A percentile compares a stretch with the other conserved stretches of the same genome.
Conservation (phyloP, 2,797 vertebrate genomes). For the Sparus aurata region DNA sequence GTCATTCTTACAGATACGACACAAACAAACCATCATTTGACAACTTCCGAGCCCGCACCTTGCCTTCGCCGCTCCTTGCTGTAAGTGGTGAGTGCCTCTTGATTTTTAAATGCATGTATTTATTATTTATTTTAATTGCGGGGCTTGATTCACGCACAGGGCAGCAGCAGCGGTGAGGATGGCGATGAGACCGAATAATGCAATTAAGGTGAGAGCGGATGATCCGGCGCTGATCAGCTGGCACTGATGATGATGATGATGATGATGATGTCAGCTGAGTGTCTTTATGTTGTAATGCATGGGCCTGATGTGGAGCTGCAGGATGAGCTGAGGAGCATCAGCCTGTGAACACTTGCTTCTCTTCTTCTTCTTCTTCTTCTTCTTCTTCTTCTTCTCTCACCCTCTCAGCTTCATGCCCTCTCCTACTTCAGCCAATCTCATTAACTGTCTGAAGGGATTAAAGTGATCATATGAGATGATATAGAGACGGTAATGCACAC, state of each 20-base stretch:
- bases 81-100: conserved; percentile 79
- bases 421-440: conserved; percentile 20
- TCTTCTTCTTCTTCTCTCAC: neutral
- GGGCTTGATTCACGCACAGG: conserved; percentile 24
- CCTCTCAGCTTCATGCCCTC: conserved; percentile 6
- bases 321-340: conserved; percentile 22
- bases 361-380: neutral
- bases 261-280: neutral
- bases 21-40: conserved; percentile 80
- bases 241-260: neutral
- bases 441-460: conserved; percentile 32
- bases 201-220: conserved; percentile 21
- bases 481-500: conserved; percentile 5
- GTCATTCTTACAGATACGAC: conserved; percentile 78
- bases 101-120: neutral
- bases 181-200: conserved; percentile 12
- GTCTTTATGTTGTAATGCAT: neutral
- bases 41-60: conserved; percentile 68
- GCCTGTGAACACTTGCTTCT: conserved; percentile 15
- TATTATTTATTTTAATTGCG: conserved; percentile 26
- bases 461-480: conserved; percentile 1
- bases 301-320: conserved; percentile 4
- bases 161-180: neutral
- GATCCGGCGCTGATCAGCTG: neutral
- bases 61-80: conserved; percentile 73